phyloP scores from a whole-genome alignment of 2,797 vertebrate species.

The Cuniculus paca region DNA sequence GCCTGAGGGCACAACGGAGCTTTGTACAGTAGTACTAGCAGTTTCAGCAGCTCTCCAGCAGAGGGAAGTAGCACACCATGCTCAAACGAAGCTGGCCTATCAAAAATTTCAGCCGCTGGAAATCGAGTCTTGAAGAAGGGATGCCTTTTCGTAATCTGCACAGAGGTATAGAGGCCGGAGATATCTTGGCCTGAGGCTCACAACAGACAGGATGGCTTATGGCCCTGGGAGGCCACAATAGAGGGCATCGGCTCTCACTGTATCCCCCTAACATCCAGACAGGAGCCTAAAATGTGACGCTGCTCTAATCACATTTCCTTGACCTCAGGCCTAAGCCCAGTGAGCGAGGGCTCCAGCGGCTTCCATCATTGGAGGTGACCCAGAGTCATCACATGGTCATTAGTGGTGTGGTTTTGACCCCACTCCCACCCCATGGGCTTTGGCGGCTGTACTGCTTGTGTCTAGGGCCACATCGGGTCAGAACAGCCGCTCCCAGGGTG shows the following conservation, averaged over 20 bases:
- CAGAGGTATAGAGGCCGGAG: not conserved
- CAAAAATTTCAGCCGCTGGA: not conserved
- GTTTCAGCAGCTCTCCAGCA: not conserved
- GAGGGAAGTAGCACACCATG: conserved; percentile 32
- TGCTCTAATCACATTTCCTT: not conserved
- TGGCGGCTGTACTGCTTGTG: not conserved
- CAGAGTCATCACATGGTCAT: not conserved
- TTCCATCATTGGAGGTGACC: not conserved
- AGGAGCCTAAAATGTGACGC: not conserved
- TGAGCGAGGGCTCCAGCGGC: not conserved
- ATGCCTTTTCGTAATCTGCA: not conserved
- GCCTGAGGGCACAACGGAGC: not conserved
- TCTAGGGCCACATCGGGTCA: not conserved
- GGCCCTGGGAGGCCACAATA: not conserved
- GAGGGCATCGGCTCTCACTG: not conserved
- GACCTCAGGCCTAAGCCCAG: not conserved
- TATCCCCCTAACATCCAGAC: not conserved
- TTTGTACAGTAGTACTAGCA: rapidly evolving
- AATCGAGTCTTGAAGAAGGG: not conserved
- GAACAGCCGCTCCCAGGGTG: not conserved
- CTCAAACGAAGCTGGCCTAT: not conserved
- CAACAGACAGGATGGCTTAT: not conserved
- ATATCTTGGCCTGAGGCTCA: not conserved
- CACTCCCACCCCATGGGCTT: not conserved
- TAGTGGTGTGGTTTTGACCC: not conserved